phyloP scores from a whole-genome alignment of 2,113 vertebrate species.

The Indicator indicator region DNA sequence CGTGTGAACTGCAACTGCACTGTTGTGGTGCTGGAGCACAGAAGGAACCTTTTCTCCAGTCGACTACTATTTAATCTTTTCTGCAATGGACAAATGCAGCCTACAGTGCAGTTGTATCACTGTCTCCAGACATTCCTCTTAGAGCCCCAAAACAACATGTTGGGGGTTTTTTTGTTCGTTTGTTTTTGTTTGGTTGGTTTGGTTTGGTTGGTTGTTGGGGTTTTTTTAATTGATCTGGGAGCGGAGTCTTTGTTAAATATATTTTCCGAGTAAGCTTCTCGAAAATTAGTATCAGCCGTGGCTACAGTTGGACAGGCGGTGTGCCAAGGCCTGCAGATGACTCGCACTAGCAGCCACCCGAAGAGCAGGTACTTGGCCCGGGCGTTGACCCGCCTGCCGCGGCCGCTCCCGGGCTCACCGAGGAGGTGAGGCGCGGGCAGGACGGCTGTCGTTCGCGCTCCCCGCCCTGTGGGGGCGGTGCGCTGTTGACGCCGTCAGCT shows the following conservation, averaged over 20 bases:
- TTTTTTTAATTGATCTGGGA: neutral
- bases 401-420: neutral
- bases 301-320: fast-evolving
- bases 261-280: fast-evolving
- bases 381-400: no score
- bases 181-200: no score
- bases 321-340: fast-evolving
- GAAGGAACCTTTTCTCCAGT: neutral
- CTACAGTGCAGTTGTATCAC: fast-evolving
- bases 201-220: neutral
- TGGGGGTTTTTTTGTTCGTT: no score
- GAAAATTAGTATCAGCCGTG: fast-evolving
- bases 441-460: neutral
- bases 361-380: no score
- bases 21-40: fast-evolving
- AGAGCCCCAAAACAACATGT: fast-evolving
- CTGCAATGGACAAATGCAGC: neutral
- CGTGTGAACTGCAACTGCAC: neutral
- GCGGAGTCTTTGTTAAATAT: fast-evolving
- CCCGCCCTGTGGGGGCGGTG: slow-evolving; percentile 9
- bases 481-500: neutral
- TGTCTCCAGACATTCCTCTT: neutral
- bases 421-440: slow-evolving; percentile 30
- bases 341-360: fast-evolving
- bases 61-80: neutral